Conservation (phyloP, 2,797 vertebrate species). For the Rallus crepitans region DNA sequence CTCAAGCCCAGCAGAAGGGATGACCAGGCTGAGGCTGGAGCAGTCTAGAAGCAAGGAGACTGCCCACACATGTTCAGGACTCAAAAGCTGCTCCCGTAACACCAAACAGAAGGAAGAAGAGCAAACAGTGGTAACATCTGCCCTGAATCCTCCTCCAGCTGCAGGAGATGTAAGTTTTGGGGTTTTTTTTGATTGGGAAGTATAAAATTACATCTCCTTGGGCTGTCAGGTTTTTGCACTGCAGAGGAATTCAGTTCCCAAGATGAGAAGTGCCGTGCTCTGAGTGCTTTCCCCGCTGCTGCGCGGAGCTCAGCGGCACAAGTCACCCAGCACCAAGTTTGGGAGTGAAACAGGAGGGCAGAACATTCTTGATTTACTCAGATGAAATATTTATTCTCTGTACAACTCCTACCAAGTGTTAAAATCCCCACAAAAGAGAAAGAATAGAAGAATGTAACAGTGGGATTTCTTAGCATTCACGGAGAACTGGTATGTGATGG, state of each 20-base stretch:
- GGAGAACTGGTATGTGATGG: background rate
- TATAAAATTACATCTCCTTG: background rate
- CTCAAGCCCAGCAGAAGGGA: background rate
- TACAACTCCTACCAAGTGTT: background rate
- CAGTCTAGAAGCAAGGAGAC: background rate
- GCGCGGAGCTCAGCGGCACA: rapidly evolving
- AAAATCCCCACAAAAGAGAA: background rate
- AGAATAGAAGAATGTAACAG: background rate
- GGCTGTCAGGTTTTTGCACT: background rate
- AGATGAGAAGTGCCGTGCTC: background rate
- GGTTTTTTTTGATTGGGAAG: background rate
- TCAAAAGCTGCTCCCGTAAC: background rate
- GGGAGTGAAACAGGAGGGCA: rapidly evolving
- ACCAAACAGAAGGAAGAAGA: background rate
- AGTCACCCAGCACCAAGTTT: background rate
- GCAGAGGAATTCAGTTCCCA: background rate
- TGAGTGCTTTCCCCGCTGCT: background rate
- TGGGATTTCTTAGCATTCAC: background rate
- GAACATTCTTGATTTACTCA: background rate
- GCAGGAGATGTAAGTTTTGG: background rate
- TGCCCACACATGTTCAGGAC: background rate
- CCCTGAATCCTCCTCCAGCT: background rate
- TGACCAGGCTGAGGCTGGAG: background rate
- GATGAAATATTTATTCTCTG: background rate
- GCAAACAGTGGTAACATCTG: rapidly evolving